Evolutionary conservation across 1,140 invertebrate species (phyloP).

Genomic region (Pseudomyrmex concolor): DNA sequence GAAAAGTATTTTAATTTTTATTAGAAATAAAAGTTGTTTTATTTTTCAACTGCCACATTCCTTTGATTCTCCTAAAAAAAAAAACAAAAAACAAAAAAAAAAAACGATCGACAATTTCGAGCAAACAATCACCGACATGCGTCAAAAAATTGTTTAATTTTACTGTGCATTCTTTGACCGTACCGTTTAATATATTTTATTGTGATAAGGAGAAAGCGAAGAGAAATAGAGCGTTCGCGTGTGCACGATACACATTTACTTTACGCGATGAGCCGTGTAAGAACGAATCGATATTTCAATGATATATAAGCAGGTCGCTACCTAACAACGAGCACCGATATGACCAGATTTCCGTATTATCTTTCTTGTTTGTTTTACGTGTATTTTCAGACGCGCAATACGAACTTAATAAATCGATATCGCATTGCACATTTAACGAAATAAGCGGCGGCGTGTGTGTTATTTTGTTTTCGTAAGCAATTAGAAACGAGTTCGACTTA

Average conservation of each 20-base stretch:
- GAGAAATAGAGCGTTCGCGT: neutral
- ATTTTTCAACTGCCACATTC: slow-evolving; percentile 38
- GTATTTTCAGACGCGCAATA: neutral
- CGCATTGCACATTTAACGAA: neutral
- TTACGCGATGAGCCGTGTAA: neutral
- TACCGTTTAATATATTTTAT: neutral
- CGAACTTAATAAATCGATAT: slow-evolving; percentile 13
- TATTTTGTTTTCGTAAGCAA: neutral
- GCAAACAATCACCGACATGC: neutral
- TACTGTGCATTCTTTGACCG: neutral
- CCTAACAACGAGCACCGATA: neutral
- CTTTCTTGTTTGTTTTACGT: neutral
- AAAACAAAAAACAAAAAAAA: too few relatives aligned
- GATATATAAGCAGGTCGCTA: neutral
- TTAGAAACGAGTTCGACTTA: too few relatives aligned
- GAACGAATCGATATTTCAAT: slow-evolving; percentile 14
- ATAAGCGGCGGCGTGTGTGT: neutral
- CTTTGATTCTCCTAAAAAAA: neutral
- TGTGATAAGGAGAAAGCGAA: neutral
- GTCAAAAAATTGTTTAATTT: neutral
- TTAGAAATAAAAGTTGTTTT: slow-evolving; percentile 51
- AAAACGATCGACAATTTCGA: too few relatives aligned
- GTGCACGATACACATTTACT: neutral
- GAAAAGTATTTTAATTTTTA: slow-evolving; percentile 28
- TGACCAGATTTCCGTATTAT: neutral